Percentiles rank a stretch among this genome's conserved stretches.
phyloP scores from a whole-genome alignment of 2,797 vertebrate genomes.

The Hemibagrus guttatus region DNA sequence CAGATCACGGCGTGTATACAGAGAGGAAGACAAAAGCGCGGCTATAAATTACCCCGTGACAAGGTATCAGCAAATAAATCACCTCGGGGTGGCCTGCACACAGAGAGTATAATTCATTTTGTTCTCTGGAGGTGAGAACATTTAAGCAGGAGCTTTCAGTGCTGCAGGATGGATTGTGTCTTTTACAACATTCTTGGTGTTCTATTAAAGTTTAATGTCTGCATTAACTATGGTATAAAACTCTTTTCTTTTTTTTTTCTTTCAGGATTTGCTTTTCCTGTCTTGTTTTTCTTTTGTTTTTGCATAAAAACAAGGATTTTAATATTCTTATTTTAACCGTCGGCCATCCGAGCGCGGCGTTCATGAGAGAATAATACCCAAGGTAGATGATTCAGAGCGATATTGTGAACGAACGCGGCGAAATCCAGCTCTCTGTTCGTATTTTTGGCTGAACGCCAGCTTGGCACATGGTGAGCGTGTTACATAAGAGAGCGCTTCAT shows the following conservation, averaged over 20 bases:
- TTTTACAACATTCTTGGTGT: slow-evolving; percentile 47
- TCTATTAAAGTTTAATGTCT: slow-evolving; percentile 55
- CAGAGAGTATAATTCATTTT: slow-evolving; percentile 60
- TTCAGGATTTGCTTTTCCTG: background rate
- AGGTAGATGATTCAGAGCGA: background rate
- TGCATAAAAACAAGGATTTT: background rate
- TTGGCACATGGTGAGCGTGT: background rate
- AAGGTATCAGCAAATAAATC: slow-evolving; percentile 67
- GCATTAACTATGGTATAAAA: slow-evolving; percentile 51
- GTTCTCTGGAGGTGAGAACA: slow-evolving; percentile 57
- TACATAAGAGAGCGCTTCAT: slow-evolving; percentile 32
- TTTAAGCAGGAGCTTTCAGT: slow-evolving; percentile 56
- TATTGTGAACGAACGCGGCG: background rate
- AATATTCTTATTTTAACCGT: background rate
- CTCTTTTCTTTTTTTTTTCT: slow-evolving; percentile 17
- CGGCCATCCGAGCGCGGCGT: background rate
- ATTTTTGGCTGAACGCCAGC: slow-evolving; percentile 6
- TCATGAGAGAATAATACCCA: background rate
- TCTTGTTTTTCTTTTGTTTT: no score
- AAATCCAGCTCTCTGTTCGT: slow-evolving; percentile 1
- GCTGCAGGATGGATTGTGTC: slow-evolving; percentile 56
- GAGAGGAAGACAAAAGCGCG: slow-evolving; percentile 57
- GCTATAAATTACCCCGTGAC: slow-evolving; percentile 64
- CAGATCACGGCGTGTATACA: slow-evolving; percentile 56
- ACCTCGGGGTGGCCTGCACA: slow-evolving; percentile 59